A percentile compares a stretch with the other conserved stretches of the same genome.
These are phyloP conservation scores for Perithous albicinctus DNA, from an alignment of 2,888 invertebrate species.

Conservation along the genomic window DNA sequence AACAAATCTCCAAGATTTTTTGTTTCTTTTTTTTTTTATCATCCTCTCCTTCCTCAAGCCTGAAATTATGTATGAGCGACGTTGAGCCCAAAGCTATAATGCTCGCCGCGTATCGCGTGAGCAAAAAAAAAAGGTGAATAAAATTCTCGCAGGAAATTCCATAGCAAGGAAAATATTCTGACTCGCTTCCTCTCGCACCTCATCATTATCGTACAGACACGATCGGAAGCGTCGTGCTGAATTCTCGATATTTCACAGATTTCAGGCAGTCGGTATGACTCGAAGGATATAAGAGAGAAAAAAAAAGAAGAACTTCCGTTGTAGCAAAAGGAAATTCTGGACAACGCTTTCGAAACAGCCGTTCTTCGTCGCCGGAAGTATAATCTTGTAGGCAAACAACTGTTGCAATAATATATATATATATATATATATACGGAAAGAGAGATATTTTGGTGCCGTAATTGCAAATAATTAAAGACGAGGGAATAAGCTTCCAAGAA, in stretches of 20 bases:
- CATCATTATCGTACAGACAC: slow-evolving; percentile 12
- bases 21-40: slow-evolving; percentile 24
- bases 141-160: not conserved
- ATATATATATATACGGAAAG: no score
- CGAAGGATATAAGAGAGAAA: not conserved
- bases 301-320: slow-evolving; percentile 15
- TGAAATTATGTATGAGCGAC: slow-evolving; percentile 12
- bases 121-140: no score
- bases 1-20: slow-evolving; percentile 39
- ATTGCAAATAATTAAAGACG: no score
- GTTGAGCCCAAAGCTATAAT: not conserved
- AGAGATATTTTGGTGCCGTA: no score
- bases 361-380: not conserved
- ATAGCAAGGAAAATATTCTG: slow-evolving; percentile 30
- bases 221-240: not conserved
- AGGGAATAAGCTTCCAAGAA: no score
- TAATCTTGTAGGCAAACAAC: not conserved
- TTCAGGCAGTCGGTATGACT: slow-evolving; percentile 1
- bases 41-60: no score
- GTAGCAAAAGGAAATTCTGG: slow-evolving; percentile 2
- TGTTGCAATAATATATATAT: not conserved
- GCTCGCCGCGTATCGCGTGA: slow-evolving; percentile 2
- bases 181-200: slow-evolving; percentile 44
- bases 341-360: slow-evolving; percentile 11
- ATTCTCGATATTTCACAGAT: slow-evolving; percentile 44